Evolutionary conservation across 2,888 invertebrate genomes (phyloP), one percentile per base, ranked within the genome.

Genomic region (Polydrusus tereticollis): DNA sequence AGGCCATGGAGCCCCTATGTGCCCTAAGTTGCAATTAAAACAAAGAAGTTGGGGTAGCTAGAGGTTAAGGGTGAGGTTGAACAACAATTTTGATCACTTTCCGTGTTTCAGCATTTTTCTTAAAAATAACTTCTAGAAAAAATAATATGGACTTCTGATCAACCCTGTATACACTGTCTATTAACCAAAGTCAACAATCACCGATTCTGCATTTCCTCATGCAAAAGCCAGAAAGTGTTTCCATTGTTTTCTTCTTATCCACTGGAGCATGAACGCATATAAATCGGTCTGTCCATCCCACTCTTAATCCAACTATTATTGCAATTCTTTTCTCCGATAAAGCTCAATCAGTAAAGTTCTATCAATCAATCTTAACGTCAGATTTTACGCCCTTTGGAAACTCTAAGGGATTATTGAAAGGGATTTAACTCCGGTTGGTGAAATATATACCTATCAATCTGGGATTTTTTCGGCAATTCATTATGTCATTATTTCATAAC

Each of bases 331-430:
- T 78, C 74, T 77, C 78, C 79, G 79, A 80, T 78, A 76, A 80
- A 78, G 80, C 77, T 78, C 78, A 71, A 79, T 79, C 78, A 76
- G 77, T 77, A 78, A 77, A 78, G 78, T 83, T 83, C 84, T 83
- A 85, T 85, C 85, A 85, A 85, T 85, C 85, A 85, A 82, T 84
- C 85, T 85, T 85, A 85, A 82, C 80, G 85, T 84, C 84, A 84
- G 81, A 80, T 78, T 76, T 78, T 78, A 76, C 77, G 79, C 76
- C 77, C 77, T 68, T 65, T 65, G 41, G 26, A 70, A 78, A 78
- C 78, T 47, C 60, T 70, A 70, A 62, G 79, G 79, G 77, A 81
- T 81, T 81, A 81, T 82, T 79, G 79, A 62, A 76, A 75, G 75
- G 82, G 82, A 81, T 82, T 81, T 81, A 77, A 78, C 50, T 64